Base-by-base conservation (phyloP, 2,113 vertebrate species). In the Seriola quinqueradiata region DNA sequence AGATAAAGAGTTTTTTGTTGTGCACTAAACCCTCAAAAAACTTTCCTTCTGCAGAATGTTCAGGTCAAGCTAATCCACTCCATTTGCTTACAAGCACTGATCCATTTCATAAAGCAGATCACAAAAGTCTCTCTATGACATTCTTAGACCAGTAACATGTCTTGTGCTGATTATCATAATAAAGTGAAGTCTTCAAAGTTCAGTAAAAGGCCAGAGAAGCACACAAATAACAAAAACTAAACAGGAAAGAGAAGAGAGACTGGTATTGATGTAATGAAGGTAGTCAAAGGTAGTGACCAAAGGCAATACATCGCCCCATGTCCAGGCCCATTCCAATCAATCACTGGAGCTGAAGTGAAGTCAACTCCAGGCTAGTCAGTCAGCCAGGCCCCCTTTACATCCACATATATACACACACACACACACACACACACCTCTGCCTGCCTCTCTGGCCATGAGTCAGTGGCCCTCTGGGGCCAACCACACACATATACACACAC, bases 291-390 rank as follows among this genome's bases (percentile, higher is more conserved):
- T 92, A 83, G 82, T 90, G 84, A 90, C 93, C 85, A 83, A 86
- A 80, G 92, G 90, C 90, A 77, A 91, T 77, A 74, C 82, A 77
- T 87, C 68, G 68, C 79, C 86, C 70, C 85, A 83, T 81, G 94
- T 95, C 91, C 88, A 89, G 88, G 83, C 90, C 84, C 55, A 82
- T 95, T 91, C 91, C 88, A 88, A 90, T 95, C 94, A 95, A 94
- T 94, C 93, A 94, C 89, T 52, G 73, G 87, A 93, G 83, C 84
- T 88, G 91, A 93, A 92, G 93, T 92, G 91, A 94, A 90, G 89
- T 90, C 85, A 87, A 90, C 89, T 92, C 83, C 83, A 74, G 93
- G 93, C 92, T 70, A 93, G 85, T 83, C 91, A 90, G 86, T 80
- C 90, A 86, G 88, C 81, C 81, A 58, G 72, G 70, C 65, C 85